Evolutionary conservation across 2,888 invertebrate species (phyloP).

Genomic region (Rhagium mordax): DNA sequence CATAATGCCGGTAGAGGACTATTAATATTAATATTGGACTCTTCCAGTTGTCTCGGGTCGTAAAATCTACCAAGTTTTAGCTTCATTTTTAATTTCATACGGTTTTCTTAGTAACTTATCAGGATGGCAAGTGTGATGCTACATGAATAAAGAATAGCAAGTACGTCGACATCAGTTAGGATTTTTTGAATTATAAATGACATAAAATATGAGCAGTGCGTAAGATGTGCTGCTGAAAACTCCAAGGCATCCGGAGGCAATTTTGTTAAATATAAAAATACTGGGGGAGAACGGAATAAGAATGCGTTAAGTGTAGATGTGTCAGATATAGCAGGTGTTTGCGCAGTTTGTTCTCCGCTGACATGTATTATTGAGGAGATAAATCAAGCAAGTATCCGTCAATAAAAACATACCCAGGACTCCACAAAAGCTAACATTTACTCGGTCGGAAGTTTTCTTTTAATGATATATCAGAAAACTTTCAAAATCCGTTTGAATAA

Average conservation of each 20-base stretch:
- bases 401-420: constrained; percentile 51
- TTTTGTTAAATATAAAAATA: constrained; percentile 20
- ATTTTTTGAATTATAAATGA: constrained; percentile 22
- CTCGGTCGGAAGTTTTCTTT: constrained; percentile 18
- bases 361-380: constrained; percentile 60
- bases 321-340: constrained; percentile 57
- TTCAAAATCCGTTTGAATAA: constrained; percentile 2
- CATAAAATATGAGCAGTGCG: constrained; percentile 16
- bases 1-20: no score
- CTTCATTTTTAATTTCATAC: constrained; percentile 7
- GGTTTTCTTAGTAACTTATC: neutral
- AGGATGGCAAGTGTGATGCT: neutral
- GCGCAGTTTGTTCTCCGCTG: constrained; percentile 54
- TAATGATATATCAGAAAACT: constrained; percentile 5
- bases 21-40: neutral
- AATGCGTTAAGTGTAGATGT: constrained; percentile 44
- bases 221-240: neutral
- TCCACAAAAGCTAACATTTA: constrained; percentile 53
- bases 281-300: constrained; percentile 12
- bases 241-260: neutral
- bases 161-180: constrained; percentile 15
- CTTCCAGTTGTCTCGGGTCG: neutral
- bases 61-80: neutral
- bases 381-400: constrained; percentile 59
- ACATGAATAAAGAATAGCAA: constrained; percentile 7